Conservation (phyloP, 2,113 vertebrate genomes). For the Nothobranchius furzeri region DNA sequence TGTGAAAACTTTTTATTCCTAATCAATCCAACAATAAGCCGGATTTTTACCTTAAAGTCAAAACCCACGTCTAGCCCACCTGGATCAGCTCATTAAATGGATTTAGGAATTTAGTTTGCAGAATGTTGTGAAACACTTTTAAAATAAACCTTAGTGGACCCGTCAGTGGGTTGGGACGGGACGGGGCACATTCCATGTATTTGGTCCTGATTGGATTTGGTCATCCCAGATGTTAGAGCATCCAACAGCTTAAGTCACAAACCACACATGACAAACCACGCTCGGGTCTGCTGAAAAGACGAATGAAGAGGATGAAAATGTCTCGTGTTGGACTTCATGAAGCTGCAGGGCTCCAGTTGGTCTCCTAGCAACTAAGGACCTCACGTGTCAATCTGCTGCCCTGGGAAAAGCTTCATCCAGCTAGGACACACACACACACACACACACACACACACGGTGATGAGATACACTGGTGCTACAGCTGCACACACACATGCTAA, state of each 20-base stretch:
- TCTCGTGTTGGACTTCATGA: neutral
- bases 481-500: too few species aligned
- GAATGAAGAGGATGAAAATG: neutral
- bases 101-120: too few species aligned
- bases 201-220: too few species aligned
- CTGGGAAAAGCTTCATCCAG: neutral
- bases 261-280: slow-evolving; percentile 5
- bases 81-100: too few species aligned
- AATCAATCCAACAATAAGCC: too few species aligned
- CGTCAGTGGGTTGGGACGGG: neutral
- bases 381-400: slow-evolving; percentile 27
- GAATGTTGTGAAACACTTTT: too few species aligned
- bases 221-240: neutral
- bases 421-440: neutral
- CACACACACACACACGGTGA: too few species aligned
- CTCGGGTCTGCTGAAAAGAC: neutral
- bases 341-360: slow-evolving; percentile 11
- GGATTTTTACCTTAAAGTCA: too few species aligned
- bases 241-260: neutral
- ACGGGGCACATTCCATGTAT: neutral
- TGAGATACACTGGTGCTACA: too few species aligned
- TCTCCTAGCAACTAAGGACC: slow-evolving; percentile 35
- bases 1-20: too few species aligned
- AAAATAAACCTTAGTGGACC: too few species aligned
- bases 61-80: too few species aligned